Conservation (phyloP, 2,888 invertebrate species). For the Tetrapedia diversipes region DNA sequence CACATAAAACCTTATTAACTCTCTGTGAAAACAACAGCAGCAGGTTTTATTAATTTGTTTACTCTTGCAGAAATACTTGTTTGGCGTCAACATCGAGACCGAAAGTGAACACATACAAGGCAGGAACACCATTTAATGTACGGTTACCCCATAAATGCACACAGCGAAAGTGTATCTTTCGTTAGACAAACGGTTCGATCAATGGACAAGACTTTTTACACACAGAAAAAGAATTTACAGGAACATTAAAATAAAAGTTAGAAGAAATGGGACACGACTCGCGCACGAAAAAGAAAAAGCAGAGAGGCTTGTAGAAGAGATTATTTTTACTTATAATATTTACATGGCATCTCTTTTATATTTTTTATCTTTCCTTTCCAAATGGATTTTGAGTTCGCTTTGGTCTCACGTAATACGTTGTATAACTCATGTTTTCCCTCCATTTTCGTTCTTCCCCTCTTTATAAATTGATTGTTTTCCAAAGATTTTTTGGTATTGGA, state of each 20-base stretch:
- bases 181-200: conserved; percentile 24
- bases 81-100: conserved; percentile 49
- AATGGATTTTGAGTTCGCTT: not conserved
- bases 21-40: not conserved
- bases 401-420: not conserved
- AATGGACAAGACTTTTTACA: not conserved
- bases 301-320: conserved; percentile 59
- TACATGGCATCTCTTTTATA: conserved; percentile 59
- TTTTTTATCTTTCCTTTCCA: not conserved
- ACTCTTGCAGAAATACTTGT: not conserved
- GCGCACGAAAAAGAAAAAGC: conserved; percentile 55
- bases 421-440: not conserved
- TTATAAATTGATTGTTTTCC: too few relatives aligned
- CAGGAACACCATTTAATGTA: conserved; percentile 38
- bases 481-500: too few relatives aligned
- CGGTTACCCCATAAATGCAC: conserved; percentile 43
- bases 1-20: not conserved
- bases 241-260: conserved; percentile 12
- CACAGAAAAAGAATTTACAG: conserved; percentile 35
- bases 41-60: not conserved
- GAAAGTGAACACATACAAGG: conserved; percentile 25
- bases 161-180: conserved; percentile 27
- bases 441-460: conserved; percentile 31
- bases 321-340: conserved; percentile 75
- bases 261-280: conserved; percentile 72